Conservation (phyloP, 30 jellyfish, hydroid and myxozoan genomes). For the Aurelia sp. region DNA sequence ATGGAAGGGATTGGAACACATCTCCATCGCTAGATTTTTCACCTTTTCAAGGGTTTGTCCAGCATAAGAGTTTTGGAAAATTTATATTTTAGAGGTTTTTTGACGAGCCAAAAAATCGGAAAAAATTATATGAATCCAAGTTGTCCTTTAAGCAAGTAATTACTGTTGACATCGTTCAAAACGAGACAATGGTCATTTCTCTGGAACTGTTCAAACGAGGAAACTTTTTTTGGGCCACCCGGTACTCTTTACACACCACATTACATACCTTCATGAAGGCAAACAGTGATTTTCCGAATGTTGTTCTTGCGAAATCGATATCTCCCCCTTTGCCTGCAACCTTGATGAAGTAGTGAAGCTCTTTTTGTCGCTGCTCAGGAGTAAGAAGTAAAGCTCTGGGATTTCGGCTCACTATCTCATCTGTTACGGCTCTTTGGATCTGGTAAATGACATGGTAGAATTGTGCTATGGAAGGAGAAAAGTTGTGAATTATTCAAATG, state of each 20-base stretch:
- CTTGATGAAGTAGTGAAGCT: conserved; percentile 67
- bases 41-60: too few species aligned
- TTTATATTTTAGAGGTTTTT: too few species aligned
- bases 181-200: too few species aligned
- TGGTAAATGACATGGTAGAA: conserved; percentile 77
- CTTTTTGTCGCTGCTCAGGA: conserved; percentile 72
- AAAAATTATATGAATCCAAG: too few species aligned
- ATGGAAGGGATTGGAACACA: too few species aligned
- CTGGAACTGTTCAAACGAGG: too few species aligned
- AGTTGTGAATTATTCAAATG: neutral
- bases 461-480: conserved; percentile 44
- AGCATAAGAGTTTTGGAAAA: too few species aligned
- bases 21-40: too few species aligned
- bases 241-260: neutral
- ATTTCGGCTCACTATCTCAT: conserved; percentile 75
- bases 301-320: conserved; percentile 80
- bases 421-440: conserved; percentile 86
- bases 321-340: conserved; percentile 81
- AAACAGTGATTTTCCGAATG: conserved; percentile 74
- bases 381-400: conserved; percentile 63
- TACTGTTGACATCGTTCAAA: too few species aligned
- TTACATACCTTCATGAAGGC: conserved; percentile 71
- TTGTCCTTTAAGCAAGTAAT: too few species aligned
- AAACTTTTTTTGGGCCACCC: too few species aligned
- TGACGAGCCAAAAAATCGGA: too few species aligned